Evolutionary conservation across 92 coral and sea anemone genomes (phyloP).

Genomic region (Isaurus tuberculatus): DNA sequence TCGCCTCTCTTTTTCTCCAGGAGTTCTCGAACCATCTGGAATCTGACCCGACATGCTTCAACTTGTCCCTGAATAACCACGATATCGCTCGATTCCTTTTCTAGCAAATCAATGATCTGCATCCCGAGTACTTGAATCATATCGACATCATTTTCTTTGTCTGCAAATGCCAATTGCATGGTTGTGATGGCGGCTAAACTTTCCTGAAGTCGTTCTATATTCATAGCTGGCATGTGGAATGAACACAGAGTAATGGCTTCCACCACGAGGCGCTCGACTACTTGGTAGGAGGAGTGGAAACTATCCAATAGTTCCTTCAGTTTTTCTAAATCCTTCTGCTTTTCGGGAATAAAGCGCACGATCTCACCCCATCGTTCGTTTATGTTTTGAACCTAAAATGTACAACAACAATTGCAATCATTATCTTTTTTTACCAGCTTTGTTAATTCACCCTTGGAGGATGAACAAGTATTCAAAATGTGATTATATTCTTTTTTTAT

Average conservation of each 20-base stretch:
- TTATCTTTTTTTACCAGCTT: neutral
- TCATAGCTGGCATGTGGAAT: slow-evolving; percentile 70
- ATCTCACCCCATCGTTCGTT: slow-evolving; percentile 75
- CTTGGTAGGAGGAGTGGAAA: slow-evolving; percentile 71
- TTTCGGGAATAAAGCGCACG: slow-evolving; percentile 71
- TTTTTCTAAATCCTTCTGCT: slow-evolving; percentile 78
- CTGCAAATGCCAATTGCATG: slow-evolving; percentile 60
- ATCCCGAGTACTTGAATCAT: slow-evolving; percentile 72
- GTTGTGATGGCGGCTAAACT: slow-evolving; percentile 65
- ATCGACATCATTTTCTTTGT: slow-evolving; percentile 75
- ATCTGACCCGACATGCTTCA: slow-evolving; percentile 68
- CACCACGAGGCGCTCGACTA: slow-evolving; percentile 76
- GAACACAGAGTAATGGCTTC: slow-evolving; percentile 78
- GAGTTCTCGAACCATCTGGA: slow-evolving; percentile 74
- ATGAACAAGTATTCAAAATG: too few species aligned
- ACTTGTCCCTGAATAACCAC: slow-evolving; percentile 76
- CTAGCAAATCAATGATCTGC: slow-evolving; percentile 70
- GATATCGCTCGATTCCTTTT: slow-evolving; percentile 76
- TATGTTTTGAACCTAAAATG: slow-evolving; percentile 56
- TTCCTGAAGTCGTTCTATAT: slow-evolving; percentile 62
- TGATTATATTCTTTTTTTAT: too few species aligned
- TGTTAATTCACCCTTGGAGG: too few species aligned
- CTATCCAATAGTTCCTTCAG: slow-evolving; percentile 77
- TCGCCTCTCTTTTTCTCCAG: slow-evolving; percentile 73
- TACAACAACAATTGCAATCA: neutral